Base-by-base conservation (phyloP, 2,113 vertebrate genomes). In the Phrynocephalus versicolor region DNA sequence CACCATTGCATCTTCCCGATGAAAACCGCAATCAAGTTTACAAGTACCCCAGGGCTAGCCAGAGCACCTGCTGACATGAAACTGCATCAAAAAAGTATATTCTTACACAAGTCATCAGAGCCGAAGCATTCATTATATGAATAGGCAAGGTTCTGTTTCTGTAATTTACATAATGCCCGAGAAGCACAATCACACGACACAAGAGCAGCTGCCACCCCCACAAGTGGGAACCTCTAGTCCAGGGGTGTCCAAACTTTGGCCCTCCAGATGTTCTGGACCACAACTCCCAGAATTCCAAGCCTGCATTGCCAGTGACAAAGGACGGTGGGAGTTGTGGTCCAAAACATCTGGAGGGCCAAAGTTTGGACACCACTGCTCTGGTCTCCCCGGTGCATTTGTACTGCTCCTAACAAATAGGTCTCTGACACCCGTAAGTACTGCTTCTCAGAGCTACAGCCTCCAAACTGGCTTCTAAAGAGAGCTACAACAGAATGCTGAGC, bases 401-500 rank as follows among this genome's bases (percentile, higher is more conserved):
- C 12, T 65, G 21, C 45, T 81, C 23, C 18, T 39, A n/a, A 30
- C 1, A 16, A 55, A 16, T n/a, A 57, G 27, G 25, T 25, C 58
- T 3, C 13, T 6, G 10, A 13, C 58, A 41, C 13, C 16, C 16
- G 25, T 27, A 1, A 25, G 27, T 30, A 65, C 30, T 1, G 25
- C 25, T 37, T 30, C 37, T n/a, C 39, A 67, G 18, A 25, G 21
- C 35, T 15, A 12, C 25, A 25, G 15, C 58, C 77, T 79, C 58
- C 10, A 27, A 65, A n/a, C 6, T 27, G 90, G 92, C 91, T 90
- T 93, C 92, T 0, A 3, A 91, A 89, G 18, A n/a, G 86, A 93
- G 93, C 89, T 93, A 91, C 87, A 86, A 25, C 89, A 25, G 91
- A 90, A 82, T 86, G 0, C 88, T 6, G 60, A 80, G 79, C 88